These are phyloP conservation scores for Leguminivora glycinivorella DNA, from an alignment of 1,140 invertebrate genomes.

Conservation along the genomic window DNA sequence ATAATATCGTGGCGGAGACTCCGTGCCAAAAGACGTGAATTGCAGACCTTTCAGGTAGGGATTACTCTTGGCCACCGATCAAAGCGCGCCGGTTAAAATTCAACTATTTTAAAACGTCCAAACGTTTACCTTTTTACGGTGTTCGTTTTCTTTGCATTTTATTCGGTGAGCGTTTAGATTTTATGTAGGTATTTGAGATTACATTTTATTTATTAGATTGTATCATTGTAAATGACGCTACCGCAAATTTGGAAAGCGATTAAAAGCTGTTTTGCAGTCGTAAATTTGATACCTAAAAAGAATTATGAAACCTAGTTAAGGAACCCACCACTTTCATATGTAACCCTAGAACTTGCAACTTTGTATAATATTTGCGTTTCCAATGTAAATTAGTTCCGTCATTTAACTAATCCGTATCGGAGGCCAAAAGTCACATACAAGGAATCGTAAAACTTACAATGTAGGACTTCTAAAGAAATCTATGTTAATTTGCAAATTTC, in stretches of 20 bases:
- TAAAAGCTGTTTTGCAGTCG: too few species aligned
- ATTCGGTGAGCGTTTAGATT: conserved; percentile 34
- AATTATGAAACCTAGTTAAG: too few species aligned
- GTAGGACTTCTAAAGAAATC: too few species aligned
- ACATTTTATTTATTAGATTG: conserved; percentile 10
- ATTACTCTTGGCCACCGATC: conserved; percentile 70
- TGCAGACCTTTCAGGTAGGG: conserved; percentile 64
- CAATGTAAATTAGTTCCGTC: too few species aligned
- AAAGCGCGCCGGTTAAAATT: conserved; percentile 41
- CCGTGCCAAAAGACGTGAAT: conserved; percentile 64
- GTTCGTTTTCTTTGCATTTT: conserved; percentile 57
- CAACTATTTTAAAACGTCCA: conserved; percentile 43
- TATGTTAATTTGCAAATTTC: too few species aligned
- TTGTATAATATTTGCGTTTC: too few species aligned
- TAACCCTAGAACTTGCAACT: too few species aligned
- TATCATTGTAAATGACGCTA: not conserved
- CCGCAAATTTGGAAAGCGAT: conserved; percentile 1
- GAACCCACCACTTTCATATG: too few species aligned
- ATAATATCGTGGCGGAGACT: conserved; percentile 43
- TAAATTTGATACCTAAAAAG: too few species aligned
- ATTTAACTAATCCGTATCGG: too few species aligned
- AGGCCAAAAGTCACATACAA: too few species aligned
- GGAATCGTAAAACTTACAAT: too few species aligned
- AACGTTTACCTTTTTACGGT: conserved; percentile 58
- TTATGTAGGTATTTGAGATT: conserved; percentile 8